These are phyloP conservation scores for Polypedilum pembai DNA, from an alignment of 1,140 invertebrate genomes.

Conservation along the genomic window DNA sequence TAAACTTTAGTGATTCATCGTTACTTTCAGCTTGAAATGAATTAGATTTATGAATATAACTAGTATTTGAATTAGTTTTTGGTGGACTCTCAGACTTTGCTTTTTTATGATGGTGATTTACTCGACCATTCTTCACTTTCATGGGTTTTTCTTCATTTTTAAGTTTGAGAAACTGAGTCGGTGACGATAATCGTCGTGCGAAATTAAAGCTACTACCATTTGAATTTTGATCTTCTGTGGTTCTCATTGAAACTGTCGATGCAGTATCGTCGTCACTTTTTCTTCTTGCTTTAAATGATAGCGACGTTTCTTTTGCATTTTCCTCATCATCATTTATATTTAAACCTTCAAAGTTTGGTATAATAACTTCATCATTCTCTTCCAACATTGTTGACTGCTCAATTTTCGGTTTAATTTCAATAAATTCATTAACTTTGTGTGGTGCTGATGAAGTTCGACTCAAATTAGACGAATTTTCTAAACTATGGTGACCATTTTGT, in stretches of 20 bases:
- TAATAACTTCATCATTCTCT: slow-evolving; percentile 9
- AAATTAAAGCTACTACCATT: not conserved
- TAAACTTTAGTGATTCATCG: not conserved
- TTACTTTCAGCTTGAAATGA: not conserved
- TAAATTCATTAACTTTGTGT: not conserved
- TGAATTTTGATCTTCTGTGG: not conserved
- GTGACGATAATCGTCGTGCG: not conserved
- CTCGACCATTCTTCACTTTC: not conserved
- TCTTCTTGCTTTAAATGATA: not conserved
- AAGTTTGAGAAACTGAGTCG: not conserved
- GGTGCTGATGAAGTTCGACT: not conserved
- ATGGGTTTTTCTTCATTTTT: not conserved
- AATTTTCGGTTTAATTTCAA: not conserved
- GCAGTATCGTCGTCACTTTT: not conserved
- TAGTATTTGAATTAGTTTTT: not conserved
- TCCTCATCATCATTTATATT: not conserved
- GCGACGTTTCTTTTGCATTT: not conserved
- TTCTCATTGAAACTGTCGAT: not conserved
- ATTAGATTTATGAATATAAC: not conserved
- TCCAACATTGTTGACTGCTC: not conserved
- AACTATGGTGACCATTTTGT: not conserved
- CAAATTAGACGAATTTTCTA: not conserved
- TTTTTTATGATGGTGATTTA: not conserved
- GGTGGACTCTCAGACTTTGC: slow-evolving; percentile 17
- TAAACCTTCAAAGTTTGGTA: not conserved